Evolutionary conservation across 2,888 invertebrate genomes (phyloP), one percentile per base, ranked within the genome.

Genomic region (Parochlus steinenii): DNA sequence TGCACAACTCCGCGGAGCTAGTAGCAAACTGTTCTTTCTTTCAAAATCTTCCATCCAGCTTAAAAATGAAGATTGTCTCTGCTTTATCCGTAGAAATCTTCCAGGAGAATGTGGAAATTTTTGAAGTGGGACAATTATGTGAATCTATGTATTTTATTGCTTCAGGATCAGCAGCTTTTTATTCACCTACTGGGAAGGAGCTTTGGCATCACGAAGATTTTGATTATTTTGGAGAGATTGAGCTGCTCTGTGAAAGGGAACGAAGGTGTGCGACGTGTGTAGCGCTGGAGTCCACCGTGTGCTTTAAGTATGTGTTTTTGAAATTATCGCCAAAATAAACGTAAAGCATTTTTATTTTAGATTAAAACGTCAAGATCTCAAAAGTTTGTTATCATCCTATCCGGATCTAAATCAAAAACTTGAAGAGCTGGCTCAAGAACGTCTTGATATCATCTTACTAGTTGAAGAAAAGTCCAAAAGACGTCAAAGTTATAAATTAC

Each of bases 71-170:
- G 23, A 55, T 60, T 26, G 55, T 58, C 2, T 45, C 49, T 0
- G 42, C 54, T 5, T 38, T 59, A 1, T 48, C 41, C 14, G 50
- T 52, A 0, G 58, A 59, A 40, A 49, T 58, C 5, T 58, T 52
- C 38, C 41, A 59, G 16, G 51, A 53, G 3, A 55, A 57, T 35
- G 60, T 59, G 33, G 48, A 58, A 5, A 56, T 61, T n/a, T 47
- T 59, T 1, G 46, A 50, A 14, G 54, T 51, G 3, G 51, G 54
- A 38, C 50, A 54, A 14, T 43, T 47, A 0, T 61, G 58, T 0
- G 47, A 58, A 25, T 53, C 54, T 19, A 60, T 61, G 59, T 61
- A 55, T 37, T 61, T 60, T 40, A 60, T 61, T 31, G 54, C 55
- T 3, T 49, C 45, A 10, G 61, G 61, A 1, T 54, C 58, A 0